Evolutionary conservation across 2,113 vertebrate species (phyloP).

Genomic region (Egretta garzetta): DNA sequence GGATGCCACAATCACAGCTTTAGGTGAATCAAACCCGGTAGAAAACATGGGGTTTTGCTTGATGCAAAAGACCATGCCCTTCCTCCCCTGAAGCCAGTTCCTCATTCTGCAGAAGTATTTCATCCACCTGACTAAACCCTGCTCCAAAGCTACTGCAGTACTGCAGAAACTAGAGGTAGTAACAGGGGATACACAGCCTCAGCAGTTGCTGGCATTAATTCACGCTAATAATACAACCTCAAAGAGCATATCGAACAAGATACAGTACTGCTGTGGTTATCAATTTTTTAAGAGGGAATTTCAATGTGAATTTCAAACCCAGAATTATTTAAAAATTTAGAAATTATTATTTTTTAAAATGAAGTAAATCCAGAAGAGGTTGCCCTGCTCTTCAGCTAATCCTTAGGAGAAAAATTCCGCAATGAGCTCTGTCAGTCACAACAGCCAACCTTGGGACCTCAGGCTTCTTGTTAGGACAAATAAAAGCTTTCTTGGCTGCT

Average conservation of each 20-base stretch:
- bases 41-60: not conserved
- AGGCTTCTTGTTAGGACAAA: not conserved
- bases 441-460: not conserved
- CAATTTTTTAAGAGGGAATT: slow-evolving; percentile 56
- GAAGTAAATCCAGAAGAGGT: slow-evolving; percentile 22
- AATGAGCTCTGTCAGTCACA: not conserved
- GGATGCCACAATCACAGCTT: not conserved
- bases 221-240: slow-evolving; percentile 62
- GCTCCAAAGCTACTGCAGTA: not conserved
- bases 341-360: slow-evolving; percentile 53
- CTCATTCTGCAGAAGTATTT: not conserved
- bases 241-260: slow-evolving; percentile 64
- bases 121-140: not conserved
- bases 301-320: slow-evolving; percentile 62
- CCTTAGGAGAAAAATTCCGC: not conserved
- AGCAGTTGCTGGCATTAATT: slow-evolving; percentile 62
- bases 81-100: slow-evolving; percentile 6
- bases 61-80: not conserved
- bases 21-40: not conserved
- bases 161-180: slow-evolving; percentile 39
- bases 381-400: not conserved
- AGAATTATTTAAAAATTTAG: slow-evolving; percentile 62
- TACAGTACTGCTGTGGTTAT: slow-evolving; percentile 49
- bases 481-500: not conserved
- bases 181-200: slow-evolving; percentile 32